Evolutionary conservation across 2,113 vertebrate genomes (phyloP), one percentile per base, ranked within the genome.

Genomic region (Zosterops japonicus): DNA sequence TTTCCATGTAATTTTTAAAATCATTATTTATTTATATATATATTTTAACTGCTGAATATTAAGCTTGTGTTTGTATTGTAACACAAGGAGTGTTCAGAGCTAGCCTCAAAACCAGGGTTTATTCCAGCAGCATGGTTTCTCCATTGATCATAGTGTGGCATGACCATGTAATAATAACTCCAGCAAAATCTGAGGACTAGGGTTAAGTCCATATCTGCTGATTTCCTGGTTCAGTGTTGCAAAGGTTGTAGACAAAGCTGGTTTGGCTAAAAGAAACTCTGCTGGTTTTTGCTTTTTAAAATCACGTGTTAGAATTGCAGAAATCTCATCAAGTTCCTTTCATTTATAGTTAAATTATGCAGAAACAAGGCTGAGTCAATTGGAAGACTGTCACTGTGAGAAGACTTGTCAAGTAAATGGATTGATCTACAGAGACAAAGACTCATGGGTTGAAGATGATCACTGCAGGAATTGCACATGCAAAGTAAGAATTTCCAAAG

Each of bases 371-470:
- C 98, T 99, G 93, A 99, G 97, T 97, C 99, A 99, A n/a, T 91
- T 99, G 97, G 99, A 99, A 97, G 98, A 98, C 89, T 99, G 99
- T 97, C 99, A 99, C 50, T 99, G 99, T 39, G 99, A 99, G 98
- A 98, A 98, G 98, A 99, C 98, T 28, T 99, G 99, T 97, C 98
- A 98, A 95, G 98, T 98, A 93, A 98, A 98, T 70, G 98, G 98
- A 71, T 90, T 98, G 84, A 97, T 99, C 50, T 99, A 99, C 94
- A 97, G 99, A 91, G 99, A 99, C 94, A 98, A 98, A 95, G 99
- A 99, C 94, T 98, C 98, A 35, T 99, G 99, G 99, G 98, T 98
- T 27, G 99, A 99, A 61, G 98, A 99, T 2, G 98, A 99, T 96
- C 99, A 99, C 96, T 99, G 99, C 98, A 98, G 99, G 93, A 99